phyloP scores from a whole-genome alignment of 2,888 invertebrate genomes.

The Bruchidius siliquastri region DNA sequence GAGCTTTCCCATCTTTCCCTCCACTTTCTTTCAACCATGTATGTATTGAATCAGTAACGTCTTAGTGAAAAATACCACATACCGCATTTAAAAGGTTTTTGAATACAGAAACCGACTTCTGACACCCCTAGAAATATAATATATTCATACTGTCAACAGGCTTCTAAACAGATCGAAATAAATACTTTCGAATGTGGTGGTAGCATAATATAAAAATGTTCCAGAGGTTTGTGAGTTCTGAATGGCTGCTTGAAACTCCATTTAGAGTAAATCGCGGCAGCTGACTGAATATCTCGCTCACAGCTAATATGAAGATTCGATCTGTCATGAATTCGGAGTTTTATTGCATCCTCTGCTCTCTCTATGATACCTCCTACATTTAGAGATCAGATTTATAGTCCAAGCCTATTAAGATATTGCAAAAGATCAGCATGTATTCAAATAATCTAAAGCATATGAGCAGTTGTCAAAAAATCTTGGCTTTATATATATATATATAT shows the following conservation, averaged over 20 bases:
- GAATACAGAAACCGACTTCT: too few relatives aligned
- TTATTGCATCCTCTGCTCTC: neutral
- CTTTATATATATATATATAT: too few relatives aligned
- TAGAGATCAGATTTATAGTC: neutral
- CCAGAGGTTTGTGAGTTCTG: neutral
- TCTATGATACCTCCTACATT: neutral
- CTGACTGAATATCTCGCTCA: neutral
- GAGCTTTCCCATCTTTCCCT: too few relatives aligned
- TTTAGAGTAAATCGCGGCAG: neutral
- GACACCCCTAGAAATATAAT: too few relatives aligned
- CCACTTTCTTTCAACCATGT: too few relatives aligned
- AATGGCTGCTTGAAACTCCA: neutral
- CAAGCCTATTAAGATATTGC: too few relatives aligned
- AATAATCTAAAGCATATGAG: too few relatives aligned
- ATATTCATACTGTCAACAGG: neutral
- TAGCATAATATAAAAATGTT: neutral
- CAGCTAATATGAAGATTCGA: neutral
- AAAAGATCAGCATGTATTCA: too few relatives aligned
- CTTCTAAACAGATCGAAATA: neutral
- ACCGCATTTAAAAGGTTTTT: too few relatives aligned
- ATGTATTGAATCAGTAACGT: too few relatives aligned
- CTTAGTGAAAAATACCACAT: too few relatives aligned
- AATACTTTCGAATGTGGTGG: neutral
- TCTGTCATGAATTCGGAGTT: neutral
- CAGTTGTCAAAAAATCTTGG: too few relatives aligned